Percentiles rank a stretch among this genome's conserved stretches.
These are phyloP conservation scores for Chionodraco myersi DNA, from an alignment of 2,113 vertebrate species.

Conservation along the genomic window DNA sequence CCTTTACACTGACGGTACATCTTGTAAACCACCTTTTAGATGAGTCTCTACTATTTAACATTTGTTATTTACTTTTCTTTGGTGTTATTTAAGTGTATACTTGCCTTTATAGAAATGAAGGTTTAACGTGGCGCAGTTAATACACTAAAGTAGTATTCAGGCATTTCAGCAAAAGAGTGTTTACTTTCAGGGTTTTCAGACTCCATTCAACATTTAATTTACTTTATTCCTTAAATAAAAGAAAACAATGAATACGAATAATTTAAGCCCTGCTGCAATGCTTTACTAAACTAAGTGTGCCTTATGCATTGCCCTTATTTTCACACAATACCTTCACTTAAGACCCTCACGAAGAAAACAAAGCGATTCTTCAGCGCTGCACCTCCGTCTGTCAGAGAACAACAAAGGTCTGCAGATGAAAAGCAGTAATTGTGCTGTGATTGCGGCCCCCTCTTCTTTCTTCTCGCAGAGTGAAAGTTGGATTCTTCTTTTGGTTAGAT, in stretches of 20 bases:
- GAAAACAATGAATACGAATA: neutral
- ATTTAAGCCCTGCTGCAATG: neutral
- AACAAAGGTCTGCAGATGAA: slow-evolving; percentile 57
- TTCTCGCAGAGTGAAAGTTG: slow-evolving; percentile 52
- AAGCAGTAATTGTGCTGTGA: slow-evolving; percentile 60
- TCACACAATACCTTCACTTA: slow-evolving; percentile 20
- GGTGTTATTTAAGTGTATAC: too few species aligned
- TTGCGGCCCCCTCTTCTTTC: slow-evolving; percentile 21
- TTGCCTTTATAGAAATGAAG: too few species aligned
- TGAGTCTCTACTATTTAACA: too few species aligned
- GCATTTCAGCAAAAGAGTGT: too few species aligned
- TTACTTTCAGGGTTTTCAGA: too few species aligned
- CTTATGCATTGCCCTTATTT: slow-evolving; percentile 8
- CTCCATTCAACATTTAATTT: slow-evolving; percentile 18
- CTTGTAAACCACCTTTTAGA: too few species aligned
- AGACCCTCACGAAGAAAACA: slow-evolving; percentile 23
- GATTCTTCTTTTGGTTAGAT: slow-evolving; percentile 78
- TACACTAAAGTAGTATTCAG: too few species aligned
- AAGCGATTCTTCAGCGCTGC: neutral
- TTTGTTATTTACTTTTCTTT: too few species aligned
- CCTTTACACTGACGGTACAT: too few species aligned
- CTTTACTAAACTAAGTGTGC: slow-evolving; percentile 14
- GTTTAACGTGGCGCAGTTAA: too few species aligned
- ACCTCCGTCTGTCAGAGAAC: slow-evolving; percentile 29
- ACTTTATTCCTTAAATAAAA: neutral